These are phyloP conservation scores for Rhinophrynus dorsalis DNA, from an alignment of 2,797 vertebrate genomes.

Conservation along the genomic window DNA sequence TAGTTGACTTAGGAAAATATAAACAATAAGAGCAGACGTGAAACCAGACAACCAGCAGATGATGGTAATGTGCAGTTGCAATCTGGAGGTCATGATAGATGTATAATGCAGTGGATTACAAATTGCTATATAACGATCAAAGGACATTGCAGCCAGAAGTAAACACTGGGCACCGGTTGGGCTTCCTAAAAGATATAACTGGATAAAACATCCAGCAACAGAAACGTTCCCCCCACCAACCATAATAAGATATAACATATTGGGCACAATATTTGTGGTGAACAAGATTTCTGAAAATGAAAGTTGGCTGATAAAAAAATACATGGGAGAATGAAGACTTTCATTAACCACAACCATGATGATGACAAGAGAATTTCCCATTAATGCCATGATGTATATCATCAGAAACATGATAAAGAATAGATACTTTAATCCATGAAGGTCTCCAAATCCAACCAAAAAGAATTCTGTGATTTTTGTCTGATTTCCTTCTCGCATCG, in stretches of 20 bases:
- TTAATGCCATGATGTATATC: slow-evolving; percentile 3
- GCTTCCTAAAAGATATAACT: neutral
- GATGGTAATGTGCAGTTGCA: neutral
- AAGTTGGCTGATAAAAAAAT: slow-evolving; percentile 37
- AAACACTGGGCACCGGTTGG: slow-evolving; percentile 1
- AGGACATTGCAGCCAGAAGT: slow-evolving; percentile 23
- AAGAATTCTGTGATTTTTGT: slow-evolving; percentile 20
- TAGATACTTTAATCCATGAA: neutral
- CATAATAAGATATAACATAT: slow-evolving; percentile 5
- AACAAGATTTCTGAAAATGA: slow-evolving; percentile 10
- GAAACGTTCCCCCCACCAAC: neutral
- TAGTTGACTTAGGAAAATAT: neutral
- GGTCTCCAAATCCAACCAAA: slow-evolving; percentile 36
- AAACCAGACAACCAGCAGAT: slow-evolving; percentile 11
- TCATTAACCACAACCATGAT: neutral
- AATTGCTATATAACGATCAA: slow-evolving; percentile 21
- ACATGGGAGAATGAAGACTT: slow-evolving; percentile 38
- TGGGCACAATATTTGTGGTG: slow-evolving; percentile 20
- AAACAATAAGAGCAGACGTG: neutral
- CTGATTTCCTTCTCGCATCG: neutral
- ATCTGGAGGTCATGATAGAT: slow-evolving; percentile 3
- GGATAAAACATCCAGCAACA: neutral
- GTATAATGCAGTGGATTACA: slow-evolving; percentile 26
- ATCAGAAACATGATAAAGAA: slow-evolving; percentile 24
- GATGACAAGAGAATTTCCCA: slow-evolving; percentile 20